Base-by-base conservation (phyloP, 1,140 invertebrate genomes). In the Phymastichus coffea region DNA sequence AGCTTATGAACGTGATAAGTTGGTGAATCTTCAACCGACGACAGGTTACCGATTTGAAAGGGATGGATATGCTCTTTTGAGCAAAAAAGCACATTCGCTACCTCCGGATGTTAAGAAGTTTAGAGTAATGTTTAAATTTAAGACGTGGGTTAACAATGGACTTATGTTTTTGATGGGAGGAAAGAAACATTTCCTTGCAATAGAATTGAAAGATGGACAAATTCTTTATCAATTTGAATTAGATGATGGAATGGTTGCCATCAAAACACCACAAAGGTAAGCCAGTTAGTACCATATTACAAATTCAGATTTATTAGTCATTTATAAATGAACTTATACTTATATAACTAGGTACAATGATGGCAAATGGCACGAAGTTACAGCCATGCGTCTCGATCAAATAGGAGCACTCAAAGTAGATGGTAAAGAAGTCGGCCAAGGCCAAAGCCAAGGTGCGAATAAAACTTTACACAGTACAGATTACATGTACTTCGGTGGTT, bases 401-500 rank as follows among this genome's bases (percentile, higher is more conserved):
- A 80, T 81, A 9, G 91, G 91, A 9, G 75, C 83, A 2, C 79
- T 97, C 0, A 86, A 83, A 57, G 83, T 96, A 0, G 89, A 92
- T 63, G 81, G 81, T n/a, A 74, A 82, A 0, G 63, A 77, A 0
- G 71, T 84, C 19, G 64, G 54, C 63, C 61, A 76, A 58, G 67
- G 74, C 38, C 66, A 82, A 72, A 59, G 76, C 57, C 15, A 65
- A 61, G 74, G 70, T 60, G 69, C 33, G 12, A 22, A 17, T 57
- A 80, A 75, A 59, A 72, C 44, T 66, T 63, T 93, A 71, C 69
- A 81, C 9, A 74, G 83, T 38, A 74, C 82, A 48, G 82, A 91
- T 70, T 74, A 87, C 14, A 88, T 98, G 67, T 97, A 90, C 75
- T 89, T 99, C 64, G 96, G 96, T 61, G 96, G 95, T 2, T 91